Evolutionary conservation across 2,113 vertebrate genomes (phyloP).

Genomic region (Cyprinus carpio): DNA sequence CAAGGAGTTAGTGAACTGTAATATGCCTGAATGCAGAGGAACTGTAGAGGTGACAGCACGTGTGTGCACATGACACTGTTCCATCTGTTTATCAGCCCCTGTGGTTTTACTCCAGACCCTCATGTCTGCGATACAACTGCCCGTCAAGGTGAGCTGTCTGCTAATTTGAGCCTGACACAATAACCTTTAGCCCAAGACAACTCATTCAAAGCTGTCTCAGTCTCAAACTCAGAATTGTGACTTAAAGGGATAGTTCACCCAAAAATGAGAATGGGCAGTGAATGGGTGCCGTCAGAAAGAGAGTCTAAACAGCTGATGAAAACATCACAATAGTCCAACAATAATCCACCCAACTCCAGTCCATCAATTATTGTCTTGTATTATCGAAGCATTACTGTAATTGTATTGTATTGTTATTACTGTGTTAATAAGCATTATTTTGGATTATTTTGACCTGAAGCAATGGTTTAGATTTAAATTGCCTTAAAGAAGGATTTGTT

Average conservation of each 20-base stretch:
- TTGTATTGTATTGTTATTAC: no score
- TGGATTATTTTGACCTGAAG: no score
- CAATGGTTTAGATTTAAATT: no score
- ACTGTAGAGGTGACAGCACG: constrained; percentile 6
- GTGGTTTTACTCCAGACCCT: constrained; percentile 48
- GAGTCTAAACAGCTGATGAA: not conserved
- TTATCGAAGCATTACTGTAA: no score
- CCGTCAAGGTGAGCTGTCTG: constrained; percentile 63
- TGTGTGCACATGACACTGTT: constrained; percentile 31
- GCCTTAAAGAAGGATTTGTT: no score
- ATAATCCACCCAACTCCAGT: no score
- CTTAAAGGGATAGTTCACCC: not conserved
- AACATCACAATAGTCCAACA: not conserved
- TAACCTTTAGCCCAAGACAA: constrained; percentile 28
- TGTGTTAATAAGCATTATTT: no score
- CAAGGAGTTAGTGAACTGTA: constrained; percentile 17
- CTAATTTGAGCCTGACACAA: constrained; percentile 50
- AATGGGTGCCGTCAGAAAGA: not conserved
- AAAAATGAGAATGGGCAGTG: not conserved
- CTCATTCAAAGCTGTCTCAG: not conserved
- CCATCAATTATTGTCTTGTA: no score
- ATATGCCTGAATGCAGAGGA: constrained; percentile 1
- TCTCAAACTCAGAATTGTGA: not conserved
- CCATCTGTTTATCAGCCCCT: constrained; percentile 61
- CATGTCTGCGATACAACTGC: constrained; percentile 52